Evolutionary conservation across 2,888 invertebrate genomes (phyloP), one percentile per base, ranked within the genome.

Genomic region (Pollenia labialis): DNA sequence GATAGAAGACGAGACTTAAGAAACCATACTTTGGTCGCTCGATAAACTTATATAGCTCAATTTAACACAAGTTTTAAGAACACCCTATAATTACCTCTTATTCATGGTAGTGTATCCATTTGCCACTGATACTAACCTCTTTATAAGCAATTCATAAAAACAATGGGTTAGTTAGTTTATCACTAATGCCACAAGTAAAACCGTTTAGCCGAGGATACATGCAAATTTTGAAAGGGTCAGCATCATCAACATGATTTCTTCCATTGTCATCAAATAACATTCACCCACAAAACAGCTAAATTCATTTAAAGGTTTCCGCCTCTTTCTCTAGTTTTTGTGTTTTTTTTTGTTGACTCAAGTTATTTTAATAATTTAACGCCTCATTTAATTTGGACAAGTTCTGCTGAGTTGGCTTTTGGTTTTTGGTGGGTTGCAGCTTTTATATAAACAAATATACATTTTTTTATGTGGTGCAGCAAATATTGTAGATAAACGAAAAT

Each of bases 291-390:
- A 10, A n/a, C 14, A 48, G 4, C 40, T 12, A 48, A 74, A 74
- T n/a, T 44, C n/a, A 44, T 32, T n/a, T 46, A n/a, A 69, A 60
- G 79, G 69, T 62, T 80, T 12, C n/a, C 52, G 10, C n/a, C 8
- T n/a, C 9, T 42, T 14, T 60, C 52, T 40, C 46, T 48, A 11
- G 32, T n/a, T 23, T 40, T 7, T 18, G 8, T 18, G n/a, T 23
- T 23, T 32, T 32, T 32, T 32, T 60, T 58, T 0, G 4, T 7
- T 42, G 44, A 46, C 23, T 72, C 42, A 10, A 4, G 16, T 14
- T 54, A 54, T 32, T 52, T 10, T 44, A 60, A 83, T 76, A 68
- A 83, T 83, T 83, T 66, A 58, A 77, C 42, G 77, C 44, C 83
- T 72, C 77, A 83, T 77, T 83, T 58, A 83, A 50, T 66, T 23